These are phyloP conservation scores for Mesorhabditis sp. DNA, from an alignment of 2,888 invertebrate species.

Conservation along the genomic window DNA sequence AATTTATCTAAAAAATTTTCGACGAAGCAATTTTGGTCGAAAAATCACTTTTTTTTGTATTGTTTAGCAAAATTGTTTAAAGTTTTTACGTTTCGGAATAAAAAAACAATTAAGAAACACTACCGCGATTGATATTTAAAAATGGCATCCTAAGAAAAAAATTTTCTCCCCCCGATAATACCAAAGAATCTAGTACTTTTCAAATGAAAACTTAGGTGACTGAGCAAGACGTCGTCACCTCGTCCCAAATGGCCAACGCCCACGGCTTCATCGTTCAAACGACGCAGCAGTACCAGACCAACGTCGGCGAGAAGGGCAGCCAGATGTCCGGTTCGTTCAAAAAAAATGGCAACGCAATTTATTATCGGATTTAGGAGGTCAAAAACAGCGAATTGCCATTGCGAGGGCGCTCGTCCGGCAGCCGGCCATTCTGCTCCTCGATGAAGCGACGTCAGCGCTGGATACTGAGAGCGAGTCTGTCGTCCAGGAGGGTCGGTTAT, in stretches of 20 bases:
- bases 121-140: too few relatives aligned
- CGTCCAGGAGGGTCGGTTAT: constrained; percentile 26
- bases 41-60: too few relatives aligned
- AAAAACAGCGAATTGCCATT: constrained; percentile 51
- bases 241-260: constrained; percentile 61
- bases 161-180: too few relatives aligned
- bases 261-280: constrained; percentile 60
- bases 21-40: too few relatives aligned
- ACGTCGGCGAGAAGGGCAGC: constrained; percentile 61
- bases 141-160: too few relatives aligned
- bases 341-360: too few relatives aligned
- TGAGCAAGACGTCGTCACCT: constrained; percentile 44
- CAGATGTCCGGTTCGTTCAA: constrained; percentile 58
- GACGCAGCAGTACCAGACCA: constrained; percentile 59
- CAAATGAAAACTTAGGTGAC: neutral
- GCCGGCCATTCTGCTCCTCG: constrained; percentile 51
- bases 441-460: constrained; percentile 52
- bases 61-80: too few relatives aligned
- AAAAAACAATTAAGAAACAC: too few relatives aligned
- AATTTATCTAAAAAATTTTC: too few relatives aligned
- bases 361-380: constrained; percentile 29
- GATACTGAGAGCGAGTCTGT: constrained; percentile 53
- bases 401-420: constrained; percentile 47
- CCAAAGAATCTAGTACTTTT: too few relatives aligned
- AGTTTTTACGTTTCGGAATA: too few relatives aligned